phyloP scores from a whole-genome alignment of 1,140 invertebrate genomes.

The Pogonomyrmex barbatus region DNA sequence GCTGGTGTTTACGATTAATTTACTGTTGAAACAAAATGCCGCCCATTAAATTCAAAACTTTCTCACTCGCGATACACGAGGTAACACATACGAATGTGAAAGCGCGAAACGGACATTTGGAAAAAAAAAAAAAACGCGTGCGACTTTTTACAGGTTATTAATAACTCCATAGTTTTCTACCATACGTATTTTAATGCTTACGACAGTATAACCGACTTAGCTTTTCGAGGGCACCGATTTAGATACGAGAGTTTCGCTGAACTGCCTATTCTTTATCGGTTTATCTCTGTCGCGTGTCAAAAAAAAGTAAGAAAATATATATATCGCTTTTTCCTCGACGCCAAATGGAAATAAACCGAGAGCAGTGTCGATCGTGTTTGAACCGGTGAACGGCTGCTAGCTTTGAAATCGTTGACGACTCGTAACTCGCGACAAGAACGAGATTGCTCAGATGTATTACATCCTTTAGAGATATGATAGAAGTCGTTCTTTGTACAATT shows the following conservation, averaged over 20 bases:
- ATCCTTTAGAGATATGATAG: slow-evolving; percentile 50
- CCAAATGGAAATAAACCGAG: slow-evolving; percentile 22
- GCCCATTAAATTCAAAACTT: slow-evolving; percentile 71
- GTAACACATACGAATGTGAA: slow-evolving; percentile 37
- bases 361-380: slow-evolving; percentile 49
- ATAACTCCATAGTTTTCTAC: slow-evolving; percentile 75
- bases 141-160: slow-evolving; percentile 75
- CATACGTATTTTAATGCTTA: slow-evolving; percentile 74
- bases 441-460: slow-evolving; percentile 72
- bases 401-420: slow-evolving; percentile 42
- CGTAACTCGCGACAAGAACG: slow-evolving; percentile 56
- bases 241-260: slow-evolving; percentile 44
- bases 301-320: neutral
- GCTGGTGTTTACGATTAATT: slow-evolving; percentile 72
- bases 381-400: slow-evolving; percentile 38
- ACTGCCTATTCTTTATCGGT: slow-evolving; percentile 47
- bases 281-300: slow-evolving; percentile 39
- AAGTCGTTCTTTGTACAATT: slow-evolving; percentile 68
- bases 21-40: slow-evolving; percentile 72
- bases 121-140: slow-evolving; percentile 39
- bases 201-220: slow-evolving; percentile 57
- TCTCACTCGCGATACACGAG: slow-evolving; percentile 57
- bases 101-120: slow-evolving; percentile 52
- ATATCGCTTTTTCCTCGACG: slow-evolving; percentile 26
- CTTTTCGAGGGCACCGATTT: slow-evolving; percentile 54